Evolutionary conservation across 1,140 invertebrate genomes (phyloP), one percentile per base, ranked within the genome.

Genomic region (Lordiphosa collinella): DNA sequence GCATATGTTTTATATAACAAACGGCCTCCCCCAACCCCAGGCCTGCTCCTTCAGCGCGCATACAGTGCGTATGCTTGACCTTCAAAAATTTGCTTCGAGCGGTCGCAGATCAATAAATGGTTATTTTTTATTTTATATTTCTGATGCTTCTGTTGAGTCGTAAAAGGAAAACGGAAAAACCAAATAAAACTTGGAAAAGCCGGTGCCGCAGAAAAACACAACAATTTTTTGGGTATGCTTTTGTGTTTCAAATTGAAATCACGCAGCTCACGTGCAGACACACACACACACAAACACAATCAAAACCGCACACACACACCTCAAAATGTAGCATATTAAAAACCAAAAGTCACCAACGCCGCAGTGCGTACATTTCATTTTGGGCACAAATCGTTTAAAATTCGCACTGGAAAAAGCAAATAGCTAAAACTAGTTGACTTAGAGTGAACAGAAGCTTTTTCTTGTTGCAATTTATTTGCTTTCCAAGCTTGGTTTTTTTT

Each of bases 161-260:
- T 82, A 82, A 82, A 82, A 82, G 63, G 62, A 82, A 82, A 53
- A 58, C 37, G 63, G 54, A 68, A 65, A 66, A 66, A 43, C 44
- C 63, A 66, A 66, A 66, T 69, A 69, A 69, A 69, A 62, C 51
- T 43, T 53, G 67, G 54, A 66, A 72, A 71, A 70, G 59, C 67
- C 59, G 67, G 67, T 55, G 53, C 62, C 57, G 36, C 69, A 68
- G 34, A 48, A 57, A 38, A 56, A 31, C 52, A 54, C 32, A 54
- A 25, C 38, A 16, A 55, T 37, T 13, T 44, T 9, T 53, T n/a
- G 48, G 43, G 18, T 55, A 31, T 49, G 46, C 66, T 69, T 71
- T 73, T 71, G 69, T 79, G 53, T 76, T 76, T 82, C 78, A 82
- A 82, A 82, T 82, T 82, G 84, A 82, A 82, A 84, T 82, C 76